Conservation (phyloP, 2,113 vertebrate species). For the Thunnus thynnus region DNA sequence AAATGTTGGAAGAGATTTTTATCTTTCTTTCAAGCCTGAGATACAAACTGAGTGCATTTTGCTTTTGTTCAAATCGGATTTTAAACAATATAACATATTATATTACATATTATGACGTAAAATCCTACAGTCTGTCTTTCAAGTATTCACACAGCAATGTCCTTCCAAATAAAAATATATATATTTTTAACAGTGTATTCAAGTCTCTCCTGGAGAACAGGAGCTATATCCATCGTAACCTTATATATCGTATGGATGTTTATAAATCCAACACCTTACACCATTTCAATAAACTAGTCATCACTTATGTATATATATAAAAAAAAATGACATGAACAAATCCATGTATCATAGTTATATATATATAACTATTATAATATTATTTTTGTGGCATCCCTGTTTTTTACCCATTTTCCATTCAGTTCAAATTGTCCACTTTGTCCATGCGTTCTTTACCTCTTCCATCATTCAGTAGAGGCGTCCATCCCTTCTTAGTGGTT, state of each 20-base stretch:
- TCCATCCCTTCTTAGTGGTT: not conserved
- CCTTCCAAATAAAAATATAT: too few relatives aligned
- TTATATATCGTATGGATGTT: not conserved
- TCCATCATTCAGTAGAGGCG: not conserved
- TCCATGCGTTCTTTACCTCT: not conserved
- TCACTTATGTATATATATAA: not conserved
- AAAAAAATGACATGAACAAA: constrained; percentile 3
- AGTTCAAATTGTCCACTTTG: not conserved
- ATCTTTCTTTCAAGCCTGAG: not conserved
- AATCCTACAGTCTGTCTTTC: too few relatives aligned
- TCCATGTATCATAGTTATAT: too few relatives aligned
- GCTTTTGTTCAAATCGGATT: not conserved
- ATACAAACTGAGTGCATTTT: not conserved
- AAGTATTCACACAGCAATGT: too few relatives aligned
- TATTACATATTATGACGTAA: too few relatives aligned
- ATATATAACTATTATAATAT: not conserved
- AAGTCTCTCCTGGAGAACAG: not conserved
- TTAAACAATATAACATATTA: too few relatives aligned
- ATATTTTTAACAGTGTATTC: not conserved
- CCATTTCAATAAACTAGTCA: not conserved
- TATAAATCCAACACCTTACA: not conserved
- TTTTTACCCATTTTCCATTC: not conserved
- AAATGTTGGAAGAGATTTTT: not conserved
- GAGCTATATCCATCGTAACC: not conserved
- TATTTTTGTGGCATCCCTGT: not conserved